Evolutionary conservation across 2,113 vertebrate species (phyloP), one percentile per base, ranked within the genome.

Genomic region (Formicarius rufipectus): DNA sequence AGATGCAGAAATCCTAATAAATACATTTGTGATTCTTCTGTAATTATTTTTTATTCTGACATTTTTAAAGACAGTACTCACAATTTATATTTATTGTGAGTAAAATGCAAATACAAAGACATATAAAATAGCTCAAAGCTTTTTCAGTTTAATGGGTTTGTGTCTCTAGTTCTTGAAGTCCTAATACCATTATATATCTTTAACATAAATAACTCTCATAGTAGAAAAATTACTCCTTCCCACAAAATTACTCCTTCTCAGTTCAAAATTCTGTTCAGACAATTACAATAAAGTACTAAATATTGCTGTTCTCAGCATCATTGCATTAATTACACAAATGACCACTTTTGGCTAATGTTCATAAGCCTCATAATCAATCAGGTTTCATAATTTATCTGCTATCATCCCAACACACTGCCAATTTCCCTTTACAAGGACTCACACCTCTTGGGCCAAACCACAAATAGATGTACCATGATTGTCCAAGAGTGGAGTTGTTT

Each of bases 271-370:
- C 25, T 50, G 64, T 81, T 95, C 79, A 75, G 72, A 91, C 53
- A 77, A 83, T 87, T 75, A 77, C 84, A 80, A 79, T 84, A 76
- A 90, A 96, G 62, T 53, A 91, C 87, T 71, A 87, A 75, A 89
- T 87, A 91, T 89, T 96, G 72, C 81, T 96, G 90, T 66, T 82
- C 93, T 97, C 92, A 94, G 90, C 93, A 93, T 93, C 49, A 91
- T 40, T 88, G 84, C 59, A 88, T 96, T 97, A 92, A 96, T 94
- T 95, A 88, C 78, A 83, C 60, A 84, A 62, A 67, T 69, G 89
- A 87, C 77, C 17, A 9, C 93, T 76, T 86, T 92, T 76, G 62
- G 81, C 84, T 96, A 87, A 94, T 85, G 93, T 91, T 93, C 37
- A 7, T 71, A 62, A 91, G 62, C 62, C 58, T 82, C 53, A 44